A percentile compares a stretch with the other conserved stretches of the same genome.
These are phyloP conservation scores for Myrmophylax atrothorax DNA, from an alignment of 2,113 vertebrate species.

Conservation along the genomic window DNA sequence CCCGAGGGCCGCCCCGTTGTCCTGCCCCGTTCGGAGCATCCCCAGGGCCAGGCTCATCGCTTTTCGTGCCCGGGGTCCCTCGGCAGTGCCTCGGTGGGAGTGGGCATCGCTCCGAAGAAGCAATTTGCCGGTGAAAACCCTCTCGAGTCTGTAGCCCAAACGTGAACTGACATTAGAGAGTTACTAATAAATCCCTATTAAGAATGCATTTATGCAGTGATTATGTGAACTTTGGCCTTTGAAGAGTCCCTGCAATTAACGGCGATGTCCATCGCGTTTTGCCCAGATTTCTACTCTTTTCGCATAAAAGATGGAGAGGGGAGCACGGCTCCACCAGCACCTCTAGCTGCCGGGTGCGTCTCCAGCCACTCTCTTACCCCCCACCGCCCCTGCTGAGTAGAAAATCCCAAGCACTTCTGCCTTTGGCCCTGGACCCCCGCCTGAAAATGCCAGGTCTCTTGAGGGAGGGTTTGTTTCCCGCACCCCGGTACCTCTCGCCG, in stretches of 20 bases:
- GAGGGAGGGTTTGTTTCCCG: not conserved
- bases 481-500: not conserved
- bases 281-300: not conserved
- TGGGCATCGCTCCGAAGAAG: not conserved
- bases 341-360: not conserved
- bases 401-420: not conserved
- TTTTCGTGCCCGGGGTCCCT: not conserved
- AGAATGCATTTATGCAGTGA: slow-evolving; percentile 77
- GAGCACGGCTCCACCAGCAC: not conserved
- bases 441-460: not conserved
- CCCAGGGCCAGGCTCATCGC: not conserved
- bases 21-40: not conserved
- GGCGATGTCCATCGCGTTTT: slow-evolving; percentile 38
- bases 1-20: too few relatives aligned
- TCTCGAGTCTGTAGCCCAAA: not conserved
- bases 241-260: slow-evolving; percentile 73
- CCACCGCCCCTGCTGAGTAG: not conserved
- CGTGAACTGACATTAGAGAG: slow-evolving; percentile 70
- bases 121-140: not conserved
- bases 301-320: not conserved
- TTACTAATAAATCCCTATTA: slow-evolving; percentile 71
- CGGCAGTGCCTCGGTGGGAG: too few relatives aligned
- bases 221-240: slow-evolving; percentile 77
- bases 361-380: not conserved
- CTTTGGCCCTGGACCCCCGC: not conserved